A percentile compares a stretch with the other conserved stretches of the same genome.
Conservation (phyloP, 2,888 invertebrate species). For the Hanleya hanleyi region DNA sequence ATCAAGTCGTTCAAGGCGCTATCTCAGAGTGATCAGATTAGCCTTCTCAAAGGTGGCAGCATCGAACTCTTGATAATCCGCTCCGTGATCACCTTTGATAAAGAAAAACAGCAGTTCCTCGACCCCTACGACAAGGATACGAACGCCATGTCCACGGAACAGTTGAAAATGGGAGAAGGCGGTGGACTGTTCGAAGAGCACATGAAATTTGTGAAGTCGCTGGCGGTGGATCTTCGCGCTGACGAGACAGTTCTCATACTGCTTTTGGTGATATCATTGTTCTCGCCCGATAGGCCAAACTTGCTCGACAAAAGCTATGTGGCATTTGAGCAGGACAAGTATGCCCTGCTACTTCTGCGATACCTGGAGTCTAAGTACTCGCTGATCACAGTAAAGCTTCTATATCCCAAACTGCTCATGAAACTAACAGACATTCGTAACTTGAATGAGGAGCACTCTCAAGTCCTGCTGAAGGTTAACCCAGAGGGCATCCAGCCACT, state of each 20-base stretch:
- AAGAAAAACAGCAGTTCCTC: slow-evolving; percentile 92
- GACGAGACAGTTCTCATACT: slow-evolving; percentile 95
- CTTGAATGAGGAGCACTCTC: slow-evolving; percentile 92
- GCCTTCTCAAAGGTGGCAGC: slow-evolving; percentile 93
- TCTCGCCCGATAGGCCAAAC: slow-evolving; percentile 87
- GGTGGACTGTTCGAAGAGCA: slow-evolving; percentile 71
- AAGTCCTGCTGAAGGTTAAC: slow-evolving; percentile 94
- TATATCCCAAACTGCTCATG: slow-evolving; percentile 81
- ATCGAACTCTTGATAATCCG: slow-evolving; percentile 97
- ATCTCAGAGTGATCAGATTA: slow-evolving; percentile 95
- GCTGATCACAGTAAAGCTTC: slow-evolving; percentile 54
- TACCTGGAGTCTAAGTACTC: slow-evolving; percentile 71
- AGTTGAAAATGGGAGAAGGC: slow-evolving; percentile 85
- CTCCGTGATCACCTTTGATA: slow-evolving; percentile 94
- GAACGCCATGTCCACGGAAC: slow-evolving; percentile 87
- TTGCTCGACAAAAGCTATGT: slow-evolving; percentile 75
- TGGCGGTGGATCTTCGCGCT: slow-evolving; percentile 86
- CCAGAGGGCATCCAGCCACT: slow-evolving; percentile 93
- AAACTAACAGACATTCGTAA: slow-evolving; percentile 93
- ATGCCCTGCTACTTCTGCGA: slow-evolving; percentile 68
- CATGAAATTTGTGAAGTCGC: slow-evolving; percentile 74
- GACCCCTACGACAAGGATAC: slow-evolving; percentile 74
- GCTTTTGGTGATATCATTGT: slow-evolving; percentile 92
- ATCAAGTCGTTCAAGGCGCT: slow-evolving; percentile 89
- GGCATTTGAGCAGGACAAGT: slow-evolving; percentile 70